Evolutionary conservation across 1,140 invertebrate genomes (phyloP), one percentile per base, ranked within the genome.

Genomic region (Oedothorax gibbosus): DNA sequence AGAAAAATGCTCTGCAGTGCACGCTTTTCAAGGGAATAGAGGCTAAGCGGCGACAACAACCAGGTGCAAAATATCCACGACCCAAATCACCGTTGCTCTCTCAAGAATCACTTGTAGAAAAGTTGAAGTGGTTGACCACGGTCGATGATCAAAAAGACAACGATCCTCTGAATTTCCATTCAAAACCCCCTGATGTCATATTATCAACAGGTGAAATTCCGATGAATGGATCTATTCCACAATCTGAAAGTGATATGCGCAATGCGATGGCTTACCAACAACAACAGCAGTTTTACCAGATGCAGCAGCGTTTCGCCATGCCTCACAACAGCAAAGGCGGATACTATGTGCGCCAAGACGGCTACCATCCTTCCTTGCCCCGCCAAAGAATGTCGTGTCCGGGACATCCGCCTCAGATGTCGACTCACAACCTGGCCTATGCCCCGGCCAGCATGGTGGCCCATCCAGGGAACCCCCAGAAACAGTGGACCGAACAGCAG

Each of bases 1-100:
- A 95, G 86, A 91, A 94, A 21, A 95, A 95, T 87, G 94, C 94
- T 0, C 88, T 95, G 14, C 89, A 94, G 5, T 90, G 94, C 21
- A 94, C 93, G 12, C 88, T 95, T 81, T 93, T 95, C 87, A 92
- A 94, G 89, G 82, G 82, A 11, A 76, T 83, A 12, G 86, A 87
- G 53, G 83, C 80, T 7, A 81, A 77, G n/a, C 57, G 76, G 49
- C 72, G 86, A 12, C 71, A 71, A 15, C 64, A 72, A 21, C 66
- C 73, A 7, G 85, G 76, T 18, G 66, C 56, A 10, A 81, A 80
- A 54, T 80, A 75, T 51, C 79, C 78, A 0, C 64, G 86, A 15
- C 83, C 83, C 11, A 85, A 85, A 21, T 87, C 86, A 7, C 86
- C 86, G 18, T 21, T 79, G 53, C 62, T 78, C 1, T 84, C 80